These are phyloP conservation scores for Larimichthys polyactis DNA, from an alignment of 2,113 vertebrate genomes.

Conservation along the genomic window DNA sequence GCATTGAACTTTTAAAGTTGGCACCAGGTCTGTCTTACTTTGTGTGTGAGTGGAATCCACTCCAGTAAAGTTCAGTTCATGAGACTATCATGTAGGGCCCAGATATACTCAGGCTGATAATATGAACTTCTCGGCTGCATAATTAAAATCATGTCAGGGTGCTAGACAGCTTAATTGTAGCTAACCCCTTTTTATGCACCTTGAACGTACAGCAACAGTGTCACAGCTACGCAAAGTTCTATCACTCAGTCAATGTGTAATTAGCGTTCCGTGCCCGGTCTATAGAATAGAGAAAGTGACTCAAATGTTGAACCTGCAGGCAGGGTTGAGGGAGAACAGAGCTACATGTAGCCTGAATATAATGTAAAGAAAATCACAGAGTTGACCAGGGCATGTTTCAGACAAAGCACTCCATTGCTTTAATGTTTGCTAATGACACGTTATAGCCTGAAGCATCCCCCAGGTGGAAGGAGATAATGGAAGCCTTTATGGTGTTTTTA, in stretches of 20 bases:
- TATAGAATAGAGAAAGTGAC: neutral
- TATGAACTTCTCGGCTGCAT: neutral
- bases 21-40: conserved; percentile 31
- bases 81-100: neutral
- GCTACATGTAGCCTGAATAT: neutral
- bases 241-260: neutral
- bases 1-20: conserved; percentile 58
- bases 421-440: neutral
- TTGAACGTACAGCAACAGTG: neutral
- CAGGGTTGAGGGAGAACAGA: neutral
- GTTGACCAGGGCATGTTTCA: neutral
- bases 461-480: conserved; percentile 7
- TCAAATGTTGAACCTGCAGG: neutral
- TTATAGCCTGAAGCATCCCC: neutral
- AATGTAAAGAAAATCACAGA: neutral
- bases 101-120: neutral
- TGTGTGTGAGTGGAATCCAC: conserved; percentile 45
- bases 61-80: conserved; percentile 12
- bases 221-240: neutral
- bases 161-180: neutral
- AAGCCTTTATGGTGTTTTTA: neutral
- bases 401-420: neutral
- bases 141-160: neutral
- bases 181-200: neutral
- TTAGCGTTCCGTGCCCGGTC: neutral